These are phyloP conservation scores for Callyntrura guangdongensis DNA, from an alignment of 2,888 invertebrate genomes.

Conservation along the genomic window DNA sequence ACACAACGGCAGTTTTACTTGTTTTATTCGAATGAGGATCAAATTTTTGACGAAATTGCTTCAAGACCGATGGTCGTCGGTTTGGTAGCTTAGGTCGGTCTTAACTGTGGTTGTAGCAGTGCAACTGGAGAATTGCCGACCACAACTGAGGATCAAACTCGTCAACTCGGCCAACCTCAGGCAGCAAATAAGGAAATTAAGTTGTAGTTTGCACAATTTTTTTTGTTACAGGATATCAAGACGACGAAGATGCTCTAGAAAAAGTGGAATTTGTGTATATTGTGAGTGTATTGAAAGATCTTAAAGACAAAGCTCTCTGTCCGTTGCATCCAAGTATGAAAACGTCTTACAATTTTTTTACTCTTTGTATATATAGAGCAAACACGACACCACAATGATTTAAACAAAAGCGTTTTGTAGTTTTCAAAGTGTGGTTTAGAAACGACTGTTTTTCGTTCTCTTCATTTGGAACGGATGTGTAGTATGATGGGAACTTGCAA, in stretches of 20 bases:
- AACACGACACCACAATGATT: constrained; percentile 6
- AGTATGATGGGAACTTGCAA: background rate
- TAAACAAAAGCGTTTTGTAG: background rate
- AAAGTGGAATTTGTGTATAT: constrained; percentile 27
- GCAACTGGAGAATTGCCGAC: constrained; percentile 26
- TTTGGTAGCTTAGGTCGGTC: background rate
- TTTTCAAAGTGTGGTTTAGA: background rate
- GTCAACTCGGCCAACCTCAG: constrained; percentile 34
- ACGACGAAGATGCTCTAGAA: constrained; percentile 41
- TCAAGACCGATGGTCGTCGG: background rate
- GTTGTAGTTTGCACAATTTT: background rate
- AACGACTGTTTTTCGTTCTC: background rate
- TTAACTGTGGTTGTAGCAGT: background rate
- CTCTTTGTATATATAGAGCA: constrained; percentile 1
- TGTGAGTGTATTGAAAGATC: background rate
- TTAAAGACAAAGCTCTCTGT: constrained; percentile 13
- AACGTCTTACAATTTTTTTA: constrained; percentile 15
- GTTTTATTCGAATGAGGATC: background rate
- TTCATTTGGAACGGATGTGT: background rate
- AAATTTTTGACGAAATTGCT: background rate
- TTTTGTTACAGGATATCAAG: constrained; percentile 6
- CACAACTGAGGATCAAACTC: background rate
- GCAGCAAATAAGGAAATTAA: constrained; percentile 7
- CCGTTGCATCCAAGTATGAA: constrained; percentile 1
- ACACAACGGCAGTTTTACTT: background rate